Evolutionary conservation across 2,888 invertebrate species (phyloP).

Genomic region (Phlogophora meticulosa): DNA sequence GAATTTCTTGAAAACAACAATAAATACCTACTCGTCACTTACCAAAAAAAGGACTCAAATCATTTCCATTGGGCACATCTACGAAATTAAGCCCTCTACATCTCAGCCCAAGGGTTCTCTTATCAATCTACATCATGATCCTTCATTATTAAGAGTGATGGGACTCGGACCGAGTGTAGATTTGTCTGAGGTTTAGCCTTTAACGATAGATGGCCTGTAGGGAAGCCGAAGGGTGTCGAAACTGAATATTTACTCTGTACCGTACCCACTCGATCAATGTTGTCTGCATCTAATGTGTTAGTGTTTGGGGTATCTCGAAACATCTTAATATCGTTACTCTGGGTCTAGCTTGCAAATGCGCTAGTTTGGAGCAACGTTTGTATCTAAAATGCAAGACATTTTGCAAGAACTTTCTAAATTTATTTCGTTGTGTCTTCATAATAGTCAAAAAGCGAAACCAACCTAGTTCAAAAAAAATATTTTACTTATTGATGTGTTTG

Average conservation of each 20-base stretch:
- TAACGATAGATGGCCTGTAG: constrained; percentile 74
- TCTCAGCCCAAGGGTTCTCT: constrained; percentile 80
- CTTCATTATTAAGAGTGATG: constrained; percentile 90
- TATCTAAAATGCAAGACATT: neutral
- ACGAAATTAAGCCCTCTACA: constrained; percentile 63
- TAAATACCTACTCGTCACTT: neutral
- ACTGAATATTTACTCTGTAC: constrained; percentile 68
- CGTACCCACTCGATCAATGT: constrained; percentile 59
- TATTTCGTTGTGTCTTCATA: no score
- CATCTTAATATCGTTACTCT: constrained; percentile 20
- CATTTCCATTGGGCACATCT: constrained; percentile 61
- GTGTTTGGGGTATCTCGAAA: constrained; percentile 9
- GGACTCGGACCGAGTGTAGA: constrained; percentile 80
- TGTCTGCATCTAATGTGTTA: constrained; percentile 46
- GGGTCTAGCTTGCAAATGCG: neutral
- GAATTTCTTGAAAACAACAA: neutral
- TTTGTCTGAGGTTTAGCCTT: constrained; percentile 86
- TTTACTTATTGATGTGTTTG: no score
- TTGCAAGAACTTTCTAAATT: no score
- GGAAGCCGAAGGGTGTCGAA: constrained; percentile 61
- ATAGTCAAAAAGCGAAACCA: no score
- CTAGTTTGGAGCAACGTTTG: neutral
- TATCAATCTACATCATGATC: constrained; percentile 90
- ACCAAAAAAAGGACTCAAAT: constrained; percentile 23
- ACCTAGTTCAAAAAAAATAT: no score